phyloP scores from a whole-genome alignment of 2,113 vertebrate species.

The Oplegnathus fasciatus region DNA sequence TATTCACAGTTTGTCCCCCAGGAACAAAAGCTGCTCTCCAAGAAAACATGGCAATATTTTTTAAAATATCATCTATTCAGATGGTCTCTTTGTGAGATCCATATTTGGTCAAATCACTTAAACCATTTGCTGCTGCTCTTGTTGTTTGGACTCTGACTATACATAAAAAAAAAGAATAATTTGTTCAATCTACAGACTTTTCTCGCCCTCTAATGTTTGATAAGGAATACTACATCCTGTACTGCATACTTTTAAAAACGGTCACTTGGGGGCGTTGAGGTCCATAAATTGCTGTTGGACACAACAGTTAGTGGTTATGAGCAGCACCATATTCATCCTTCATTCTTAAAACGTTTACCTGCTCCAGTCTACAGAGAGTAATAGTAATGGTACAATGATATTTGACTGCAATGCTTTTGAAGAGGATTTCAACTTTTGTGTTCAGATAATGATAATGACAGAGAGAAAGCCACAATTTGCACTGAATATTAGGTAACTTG shows the following conservation, averaged over 20 bases:
- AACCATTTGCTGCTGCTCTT: neutral
- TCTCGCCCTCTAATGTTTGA: constrained; percentile 60
- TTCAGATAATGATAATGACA: neutral
- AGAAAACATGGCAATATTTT: no score
- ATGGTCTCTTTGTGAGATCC: neutral
- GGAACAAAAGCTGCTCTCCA: neutral
- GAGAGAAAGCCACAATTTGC: no score
- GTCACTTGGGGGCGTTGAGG: constrained; percentile 32
- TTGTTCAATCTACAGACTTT: neutral
- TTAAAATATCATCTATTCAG: neutral
- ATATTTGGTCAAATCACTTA: neutral
- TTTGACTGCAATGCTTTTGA: no score
- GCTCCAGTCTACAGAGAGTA: no score
- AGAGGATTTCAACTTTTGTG: neutral
- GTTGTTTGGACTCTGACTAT: neutral
- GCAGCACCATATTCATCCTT: neutral
- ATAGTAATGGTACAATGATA: no score
- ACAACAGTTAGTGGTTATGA: neutral
- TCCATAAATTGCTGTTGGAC: constrained; percentile 5
- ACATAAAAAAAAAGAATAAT: neutral
- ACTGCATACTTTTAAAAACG: neutral
- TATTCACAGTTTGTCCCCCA: neutral
- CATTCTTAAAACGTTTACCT: neutral
- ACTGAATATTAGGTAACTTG: neutral
- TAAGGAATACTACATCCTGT: constrained; percentile 44